A percentile compares a stretch with the other conserved stretches of the same genome.
Evolutionary conservation across 1,140 invertebrate species (phyloP).

Genomic region (Uloborus diversus): DNA sequence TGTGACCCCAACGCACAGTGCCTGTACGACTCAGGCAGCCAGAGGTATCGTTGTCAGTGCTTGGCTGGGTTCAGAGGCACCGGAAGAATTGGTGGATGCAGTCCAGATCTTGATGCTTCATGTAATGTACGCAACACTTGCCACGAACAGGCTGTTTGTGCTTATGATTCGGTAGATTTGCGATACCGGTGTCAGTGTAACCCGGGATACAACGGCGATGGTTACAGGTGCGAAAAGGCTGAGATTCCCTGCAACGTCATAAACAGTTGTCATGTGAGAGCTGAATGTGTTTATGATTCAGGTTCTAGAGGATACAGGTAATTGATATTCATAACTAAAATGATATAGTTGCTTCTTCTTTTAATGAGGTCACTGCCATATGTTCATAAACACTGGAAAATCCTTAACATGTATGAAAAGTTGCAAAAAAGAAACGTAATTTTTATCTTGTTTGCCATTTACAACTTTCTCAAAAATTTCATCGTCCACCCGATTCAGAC

Average conservation of each 20-base stretch:
- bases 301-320: constrained; percentile 64
- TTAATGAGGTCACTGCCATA: too few relatives aligned
- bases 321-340: too few relatives aligned
- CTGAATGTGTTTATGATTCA: constrained; percentile 72
- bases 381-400: too few relatives aligned
- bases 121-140: constrained; percentile 88
- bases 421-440: too few relatives aligned
- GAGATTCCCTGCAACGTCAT: constrained; percentile 61
- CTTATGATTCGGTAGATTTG: constrained; percentile 70
- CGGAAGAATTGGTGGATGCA: constrained; percentile 75
- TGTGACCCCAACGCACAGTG: constrained; percentile 87
- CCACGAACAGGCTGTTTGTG: constrained; percentile 80
- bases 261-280: constrained; percentile 65
- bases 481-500: too few relatives aligned
- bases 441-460: too few relatives aligned
- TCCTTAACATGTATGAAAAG: too few relatives aligned
- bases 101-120: constrained; percentile 63
- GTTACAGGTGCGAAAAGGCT: constrained; percentile 74
- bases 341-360: too few relatives aligned
- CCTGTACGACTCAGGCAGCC: constrained; percentile 71
- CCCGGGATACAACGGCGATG: constrained; percentile 82
- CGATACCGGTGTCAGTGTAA: constrained; percentile 70
- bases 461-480: too few relatives aligned
- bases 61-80: constrained; percentile 80
- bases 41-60: constrained; percentile 70